Percentiles rank a stretch among this genome's conserved stretches.
phyloP scores from a whole-genome alignment of 2,797 vertebrate genomes.

The Spea hammondii region DNA sequence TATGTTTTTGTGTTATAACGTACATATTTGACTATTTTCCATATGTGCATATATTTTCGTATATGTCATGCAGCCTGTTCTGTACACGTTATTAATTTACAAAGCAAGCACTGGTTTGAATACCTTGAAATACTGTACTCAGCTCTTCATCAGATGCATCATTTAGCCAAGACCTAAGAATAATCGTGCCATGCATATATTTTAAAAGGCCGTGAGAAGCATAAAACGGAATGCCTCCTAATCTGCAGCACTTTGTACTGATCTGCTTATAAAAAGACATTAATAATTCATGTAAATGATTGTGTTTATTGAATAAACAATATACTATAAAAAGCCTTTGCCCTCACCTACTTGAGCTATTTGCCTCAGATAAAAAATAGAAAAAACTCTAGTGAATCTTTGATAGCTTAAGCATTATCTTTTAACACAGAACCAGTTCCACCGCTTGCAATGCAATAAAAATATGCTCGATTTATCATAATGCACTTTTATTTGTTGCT shows the following conservation, averaged over 20 bases:
- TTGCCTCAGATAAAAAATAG: constrained; percentile 7
- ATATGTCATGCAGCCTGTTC: background rate
- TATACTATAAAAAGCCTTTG: constrained; percentile 30
- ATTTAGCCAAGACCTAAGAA: constrained; percentile 37
- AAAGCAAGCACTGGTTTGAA: constrained; percentile 13
- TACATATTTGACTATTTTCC: too few relatives aligned
- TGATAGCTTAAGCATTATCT: constrained; percentile 1
- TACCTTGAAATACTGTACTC: constrained; percentile 24
- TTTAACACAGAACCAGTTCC: background rate
- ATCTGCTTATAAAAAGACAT: constrained; percentile 47
- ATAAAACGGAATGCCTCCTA: constrained; percentile 39
- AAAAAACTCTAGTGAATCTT: constrained; percentile 8
- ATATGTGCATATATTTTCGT: too few relatives aligned
- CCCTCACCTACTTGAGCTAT: constrained; percentile 30
- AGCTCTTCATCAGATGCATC: constrained; percentile 36
- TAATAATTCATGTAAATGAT: constrained; percentile 51
- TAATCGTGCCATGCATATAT: constrained; percentile 28
- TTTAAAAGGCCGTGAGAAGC: constrained; percentile 28
- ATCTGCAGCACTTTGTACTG: constrained; percentile 48
- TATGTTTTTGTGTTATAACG: too few relatives aligned
- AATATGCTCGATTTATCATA: background rate
- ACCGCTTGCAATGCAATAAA: background rate
- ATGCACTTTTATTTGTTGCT: too few relatives aligned
- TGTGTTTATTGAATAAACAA: constrained; percentile 50
- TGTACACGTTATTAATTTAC: constrained; percentile 11